Evolutionary conservation across 2,797 vertebrate genomes (phyloP), one percentile per base, ranked within the genome.

Genomic region (Oreochromis mossambicus): DNA sequence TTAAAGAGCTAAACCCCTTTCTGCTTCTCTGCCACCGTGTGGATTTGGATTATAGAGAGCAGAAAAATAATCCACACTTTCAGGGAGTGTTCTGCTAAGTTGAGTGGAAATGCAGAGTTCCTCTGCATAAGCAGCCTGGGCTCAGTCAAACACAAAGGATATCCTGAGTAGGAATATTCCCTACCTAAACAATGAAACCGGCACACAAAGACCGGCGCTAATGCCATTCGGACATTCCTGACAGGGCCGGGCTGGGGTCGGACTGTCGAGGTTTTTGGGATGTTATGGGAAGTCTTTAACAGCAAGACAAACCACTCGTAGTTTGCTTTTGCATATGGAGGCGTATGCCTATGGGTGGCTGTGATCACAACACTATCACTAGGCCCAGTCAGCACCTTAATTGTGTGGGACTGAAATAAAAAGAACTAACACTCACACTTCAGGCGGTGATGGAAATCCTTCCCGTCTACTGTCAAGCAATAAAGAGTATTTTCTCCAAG

Each of bases 81-180:
- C 80, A 88, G 79, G 73, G 50, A 82, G 61, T 56, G 78, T 80
- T 76, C 61, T 83, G 91, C 79, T 87, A 88, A 86, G 7, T 85
- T 76, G 84, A 90, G 87, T 87, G 81, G 87, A 92, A 92, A 88
- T 5, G 78, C 83, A 29, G 88, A 85, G 90, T 88, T 92, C 90
- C 91, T 92, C 85, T 86, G 75, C 80, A 82, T 76, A 86, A 86
- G 85, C 82, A 15, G 82, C 19, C 68, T 9, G 38, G 43, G 85
- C 86, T 90, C 91, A 88, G 85, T 78, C 81, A 38, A 82, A 89
- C 84, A 92, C 81, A 92, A 92, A 94, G 92, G 93, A 94, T 84
- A 92, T 94, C 94, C 93, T 94, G 94, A 92, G 90, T 87, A 54
- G 87, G 86, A 93, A 86, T 90, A 91, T 93, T 90, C 81, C 34